A percentile compares a stretch with the other conserved stretches of the same genome.
phyloP scores from a whole-genome alignment of 2,797 vertebrate species.

The Telmatherina bonti region DNA sequence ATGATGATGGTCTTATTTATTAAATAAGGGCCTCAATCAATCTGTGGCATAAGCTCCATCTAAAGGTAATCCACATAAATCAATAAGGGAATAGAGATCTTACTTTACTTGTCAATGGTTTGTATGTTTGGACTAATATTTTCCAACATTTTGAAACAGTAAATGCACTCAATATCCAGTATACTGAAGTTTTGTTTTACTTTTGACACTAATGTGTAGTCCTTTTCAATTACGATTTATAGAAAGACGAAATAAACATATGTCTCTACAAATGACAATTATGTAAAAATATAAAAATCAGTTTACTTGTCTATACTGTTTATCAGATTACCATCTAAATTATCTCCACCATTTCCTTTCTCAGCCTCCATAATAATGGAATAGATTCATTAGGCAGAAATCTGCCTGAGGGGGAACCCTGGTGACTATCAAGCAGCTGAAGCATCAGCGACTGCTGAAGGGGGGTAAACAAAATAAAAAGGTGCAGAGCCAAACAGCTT shows the following conservation, averaged over 20 bases:
- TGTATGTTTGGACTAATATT: not conserved
- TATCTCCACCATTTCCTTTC: not conserved
- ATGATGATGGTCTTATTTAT: not conserved
- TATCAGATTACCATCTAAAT: no score
- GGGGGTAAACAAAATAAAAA: slow-evolving; percentile 59
- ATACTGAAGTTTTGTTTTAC: not conserved
- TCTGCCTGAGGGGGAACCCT: not conserved
- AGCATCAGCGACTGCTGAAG: slow-evolving; percentile 28
- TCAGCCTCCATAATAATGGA: not conserved
- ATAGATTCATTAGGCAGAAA: slow-evolving; percentile 10
- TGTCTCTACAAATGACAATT: not conserved
- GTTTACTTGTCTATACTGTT: not conserved
- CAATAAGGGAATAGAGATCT: not conserved
- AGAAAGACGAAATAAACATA: not conserved
- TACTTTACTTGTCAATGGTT: not conserved
- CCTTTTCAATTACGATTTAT: not conserved
- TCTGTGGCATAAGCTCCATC: no score
- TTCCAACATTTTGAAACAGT: not conserved
- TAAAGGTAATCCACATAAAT: no score
- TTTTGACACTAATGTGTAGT: not conserved
- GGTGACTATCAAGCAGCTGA: not conserved
- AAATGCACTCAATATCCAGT: no score
- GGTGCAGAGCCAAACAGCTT: slow-evolving; percentile 66
- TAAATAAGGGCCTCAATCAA: not conserved
- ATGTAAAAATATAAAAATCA: not conserved